Evolutionary conservation across 2,888 invertebrate species (phyloP), one percentile per base, ranked within the genome.

Genomic region (Drosophila incognita): DNA sequence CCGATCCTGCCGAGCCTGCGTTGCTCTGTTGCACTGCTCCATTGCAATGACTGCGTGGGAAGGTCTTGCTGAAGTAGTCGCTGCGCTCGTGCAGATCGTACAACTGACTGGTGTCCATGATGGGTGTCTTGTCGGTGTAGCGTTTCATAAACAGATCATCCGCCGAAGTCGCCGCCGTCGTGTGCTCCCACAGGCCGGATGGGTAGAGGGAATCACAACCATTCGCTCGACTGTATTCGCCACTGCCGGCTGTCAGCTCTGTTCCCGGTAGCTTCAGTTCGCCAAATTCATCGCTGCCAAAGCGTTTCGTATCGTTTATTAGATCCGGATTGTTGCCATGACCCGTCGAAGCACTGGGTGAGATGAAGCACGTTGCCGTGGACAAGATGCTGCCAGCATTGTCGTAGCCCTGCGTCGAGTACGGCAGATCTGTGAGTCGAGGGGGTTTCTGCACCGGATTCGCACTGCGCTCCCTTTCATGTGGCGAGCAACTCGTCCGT

Each of bases 241-340:
- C 96, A 86, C 96, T 96, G 10, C 93, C 92, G 15, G 93, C 65
- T 0, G 72, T 94, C 8, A 94, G 93, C 57, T 95, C 94, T 29
- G 73, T 94, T 11, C 92, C 78, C 1, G 93, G 91, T 35, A 92
- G 87, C 48, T 91, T 91, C 3, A 92, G 81, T 46, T 93, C 92
- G 0, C 92, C 90, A 59, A 94, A 92, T 70, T 94, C 94, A 24
- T 93, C 94, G 71, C 94, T 94, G 73, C 95, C 96, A 69, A 95
- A 95, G 56, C 95, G 94, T 92, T 96, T 95, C 6, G 97, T 97
- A 90, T 97, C 97, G 89, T 97, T 96, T 89, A 97, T 97, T 76
- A 97, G 94, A 92, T 97, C 97, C 4, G 97, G 97, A 92, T 97
- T 97, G 87, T 97, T 97, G 84, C 95, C 94, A 83, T 97, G 97